Evolutionary conservation across 2,797 vertebrate species (phyloP).

Genomic region (Siniperca undulata): DNA sequence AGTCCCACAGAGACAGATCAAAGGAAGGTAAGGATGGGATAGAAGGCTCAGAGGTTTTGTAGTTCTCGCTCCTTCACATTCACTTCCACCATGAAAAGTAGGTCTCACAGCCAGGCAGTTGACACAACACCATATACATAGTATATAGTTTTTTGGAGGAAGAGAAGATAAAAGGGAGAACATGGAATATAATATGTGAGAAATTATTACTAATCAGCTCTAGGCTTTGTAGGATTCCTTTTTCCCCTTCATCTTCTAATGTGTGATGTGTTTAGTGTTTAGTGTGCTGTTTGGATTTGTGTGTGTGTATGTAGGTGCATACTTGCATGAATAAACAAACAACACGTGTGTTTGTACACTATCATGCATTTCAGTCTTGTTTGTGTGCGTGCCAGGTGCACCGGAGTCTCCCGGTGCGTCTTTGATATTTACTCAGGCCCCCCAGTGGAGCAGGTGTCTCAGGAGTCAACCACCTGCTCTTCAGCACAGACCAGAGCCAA

Average conservation of each 20-base stretch:
- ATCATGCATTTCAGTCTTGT: slow-evolving; percentile 67
- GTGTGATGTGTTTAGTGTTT: slow-evolving; percentile 48
- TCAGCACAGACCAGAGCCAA: slow-evolving; percentile 73
- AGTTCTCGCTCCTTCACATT: slow-evolving; percentile 38
- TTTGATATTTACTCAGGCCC: slow-evolving; percentile 82
- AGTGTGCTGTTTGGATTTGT: slow-evolving; percentile 58
- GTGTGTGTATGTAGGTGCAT: slow-evolving; percentile 38
- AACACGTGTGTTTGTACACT: slow-evolving; percentile 71
- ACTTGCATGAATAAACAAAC: slow-evolving; percentile 64
- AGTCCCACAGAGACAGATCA: slow-evolving; percentile 96
- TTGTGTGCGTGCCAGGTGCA: slow-evolving; percentile 79
- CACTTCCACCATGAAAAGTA: slow-evolving; percentile 41
- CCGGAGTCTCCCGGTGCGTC: slow-evolving; percentile 66
- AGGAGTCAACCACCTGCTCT: slow-evolving; percentile 84
- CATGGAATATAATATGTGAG: slow-evolving; percentile 14
- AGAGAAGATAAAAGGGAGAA: slow-evolving; percentile 28
- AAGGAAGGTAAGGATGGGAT: slow-evolving; percentile 90
- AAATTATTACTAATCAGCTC: slow-evolving; percentile 53
- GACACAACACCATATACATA: slow-evolving; percentile 13
- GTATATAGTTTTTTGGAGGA: not conserved
- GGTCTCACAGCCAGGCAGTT: slow-evolving; percentile 20
- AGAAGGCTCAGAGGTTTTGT: slow-evolving; percentile 38
- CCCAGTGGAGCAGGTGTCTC: slow-evolving; percentile 82
- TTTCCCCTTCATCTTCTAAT: slow-evolving; percentile 54
- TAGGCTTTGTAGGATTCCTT: slow-evolving; percentile 42